Evolutionary conservation across 2,888 invertebrate species (phyloP).

Genomic region (Cataglyphis altisquamis): DNA sequence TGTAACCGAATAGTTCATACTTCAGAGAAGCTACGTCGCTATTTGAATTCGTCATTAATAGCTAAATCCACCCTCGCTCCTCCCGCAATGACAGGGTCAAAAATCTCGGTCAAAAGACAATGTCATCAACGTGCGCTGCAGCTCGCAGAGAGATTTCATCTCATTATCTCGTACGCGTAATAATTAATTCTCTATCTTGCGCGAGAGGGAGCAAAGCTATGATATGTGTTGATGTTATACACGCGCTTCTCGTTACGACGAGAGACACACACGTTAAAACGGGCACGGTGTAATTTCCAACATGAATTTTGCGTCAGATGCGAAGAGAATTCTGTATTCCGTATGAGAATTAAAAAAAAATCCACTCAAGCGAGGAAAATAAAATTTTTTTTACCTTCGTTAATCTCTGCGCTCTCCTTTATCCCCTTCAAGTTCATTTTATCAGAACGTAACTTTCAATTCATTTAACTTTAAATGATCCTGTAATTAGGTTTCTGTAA

Average conservation of each 20-base stretch:
- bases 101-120: slow-evolving; percentile 27
- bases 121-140: neutral
- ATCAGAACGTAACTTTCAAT: neutral
- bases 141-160: slow-evolving; percentile 15
- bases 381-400: slow-evolving; percentile 12
- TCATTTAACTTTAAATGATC: neutral
- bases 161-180: slow-evolving; percentile 30
- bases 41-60: slow-evolving; percentile 39
- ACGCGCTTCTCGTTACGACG: neutral
- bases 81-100: neutral
- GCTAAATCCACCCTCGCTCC: neutral
- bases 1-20: neutral
- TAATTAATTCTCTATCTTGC: slow-evolving; percentile 39
- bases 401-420: neutral
- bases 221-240: neutral
- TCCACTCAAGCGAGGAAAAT: neutral
- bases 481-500: neutral
- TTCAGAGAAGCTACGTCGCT: neutral
- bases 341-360: slow-evolving; percentile 21
- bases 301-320: neutral
- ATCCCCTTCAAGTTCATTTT: neutral
- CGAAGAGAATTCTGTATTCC: slow-evolving; percentile 17
- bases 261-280: neutral
- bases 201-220: neutral
- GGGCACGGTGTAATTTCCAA: slow-evolving; percentile 7